Conservation (phyloP, 1,140 invertebrate species). For the Drosophila simulans region DNA sequence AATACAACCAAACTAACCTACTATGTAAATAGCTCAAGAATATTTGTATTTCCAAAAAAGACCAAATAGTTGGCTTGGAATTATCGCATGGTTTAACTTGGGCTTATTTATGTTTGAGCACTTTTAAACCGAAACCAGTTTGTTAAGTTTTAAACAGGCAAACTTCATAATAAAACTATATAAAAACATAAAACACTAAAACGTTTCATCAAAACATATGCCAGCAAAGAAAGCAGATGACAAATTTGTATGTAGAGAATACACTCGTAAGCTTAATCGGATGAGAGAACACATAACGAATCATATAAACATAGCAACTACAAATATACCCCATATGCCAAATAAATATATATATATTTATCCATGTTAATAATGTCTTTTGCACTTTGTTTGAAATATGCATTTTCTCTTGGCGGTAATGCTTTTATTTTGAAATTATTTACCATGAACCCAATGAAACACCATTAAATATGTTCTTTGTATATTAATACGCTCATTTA, state of each 20-base stretch:
- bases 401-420: too few relatives aligned
- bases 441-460: too few relatives aligned
- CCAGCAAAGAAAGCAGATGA: slow-evolving; percentile 47
- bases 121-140: slow-evolving; percentile 9
- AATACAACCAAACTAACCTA: slow-evolving; percentile 10
- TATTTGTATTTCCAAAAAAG: not conserved
- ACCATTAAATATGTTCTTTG: slow-evolving; percentile 1
- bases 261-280: slow-evolving; percentile 22
- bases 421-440: too few relatives aligned
- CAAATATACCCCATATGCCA: slow-evolving; percentile 65
- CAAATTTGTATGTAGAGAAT: slow-evolving; percentile 50
- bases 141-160: slow-evolving; percentile 47
- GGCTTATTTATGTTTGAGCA: not conserved
- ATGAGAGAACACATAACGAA: slow-evolving; percentile 12
- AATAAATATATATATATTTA: slow-evolving; percentile 71
- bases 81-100: not conserved
- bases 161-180: slow-evolving; percentile 16
- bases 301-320: slow-evolving; percentile 52
- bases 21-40: not conserved
- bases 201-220: slow-evolving; percentile 15
- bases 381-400: too few relatives aligned
- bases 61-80: not conserved
- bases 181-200: slow-evolving; percentile 28
- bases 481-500: slow-evolving; percentile 51
- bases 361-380: slow-evolving; percentile 10